Conservation (phyloP, 2,888 invertebrate species). For the Osedax fenrisi region DNA sequence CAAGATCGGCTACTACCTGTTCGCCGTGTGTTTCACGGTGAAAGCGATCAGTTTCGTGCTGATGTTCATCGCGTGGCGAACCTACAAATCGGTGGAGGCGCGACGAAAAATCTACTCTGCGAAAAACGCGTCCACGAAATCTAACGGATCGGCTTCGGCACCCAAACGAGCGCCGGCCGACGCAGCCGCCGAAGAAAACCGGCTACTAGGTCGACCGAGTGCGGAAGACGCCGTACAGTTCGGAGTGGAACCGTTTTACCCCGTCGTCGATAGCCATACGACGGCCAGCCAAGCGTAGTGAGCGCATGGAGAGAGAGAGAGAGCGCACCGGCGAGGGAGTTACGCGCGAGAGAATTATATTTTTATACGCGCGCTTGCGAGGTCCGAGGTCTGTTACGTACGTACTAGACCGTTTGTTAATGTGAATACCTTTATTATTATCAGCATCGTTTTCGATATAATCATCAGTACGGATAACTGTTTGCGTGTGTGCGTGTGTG, state of each 20-base stretch:
- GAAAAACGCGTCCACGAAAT: neutral
- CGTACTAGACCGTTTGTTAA: too few relatives aligned
- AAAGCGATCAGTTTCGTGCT: slow-evolving; percentile 36
- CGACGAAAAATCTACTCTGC: neutral
- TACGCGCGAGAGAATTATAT: too few relatives aligned
- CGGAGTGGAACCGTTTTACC: neutral
- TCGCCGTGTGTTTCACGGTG: slow-evolving; percentile 39
- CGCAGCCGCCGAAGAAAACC: neutral
- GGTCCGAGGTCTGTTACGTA: too few relatives aligned
- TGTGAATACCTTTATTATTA: too few relatives aligned
- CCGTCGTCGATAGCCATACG: neutral
- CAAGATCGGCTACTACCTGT: slow-evolving; percentile 37
- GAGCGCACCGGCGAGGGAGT: too few relatives aligned
- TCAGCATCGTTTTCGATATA: too few relatives aligned
- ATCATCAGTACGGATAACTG: too few relatives aligned
- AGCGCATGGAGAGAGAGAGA: too few relatives aligned
- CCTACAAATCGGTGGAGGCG: neutral
- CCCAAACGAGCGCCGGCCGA: neutral
- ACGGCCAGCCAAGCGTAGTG: too few relatives aligned
- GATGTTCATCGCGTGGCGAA: slow-evolving; percentile 34
- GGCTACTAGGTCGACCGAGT: neutral
- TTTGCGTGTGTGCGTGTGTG: too few relatives aligned
- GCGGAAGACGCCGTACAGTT: neutral
- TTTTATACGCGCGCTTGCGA: too few relatives aligned
- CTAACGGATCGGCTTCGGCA: neutral